Evolutionary conservation across 2,797 vertebrate genomes (phyloP), one percentile per base, ranked within the genome.

Genomic region (Sparus aurata): DNA sequence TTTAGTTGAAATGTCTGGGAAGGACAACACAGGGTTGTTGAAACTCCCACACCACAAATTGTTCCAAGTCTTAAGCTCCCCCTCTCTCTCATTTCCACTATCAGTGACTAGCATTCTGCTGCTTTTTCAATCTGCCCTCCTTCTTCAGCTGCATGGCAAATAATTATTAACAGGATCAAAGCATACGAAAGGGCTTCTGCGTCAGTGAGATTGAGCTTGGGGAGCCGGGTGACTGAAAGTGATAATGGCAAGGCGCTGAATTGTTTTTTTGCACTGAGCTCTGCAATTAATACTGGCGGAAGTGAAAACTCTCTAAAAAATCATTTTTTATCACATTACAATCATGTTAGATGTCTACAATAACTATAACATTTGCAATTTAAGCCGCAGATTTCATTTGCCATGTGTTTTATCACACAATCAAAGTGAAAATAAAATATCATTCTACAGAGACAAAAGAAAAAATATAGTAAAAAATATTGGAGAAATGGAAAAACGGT

Each of bases 151-250:
- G 73, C 80, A 68, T 69, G 55, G 86, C 80, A 89, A 86, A 90
- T 89, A 89, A 91, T 91, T 89, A 92, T 85, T 85, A 90, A 87
- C 81, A 78, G 89, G 88, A 92, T 94, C 87, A 94, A 93, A 92
- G 86, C 70, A 38, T 62, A 73, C 85, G 86, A 88, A 88, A 79
- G 80, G 80, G 80, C 74, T 71, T 85, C 69, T 75, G 87, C 73
- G 23, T 80, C 77, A 59, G 75, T 4, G 80, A 86, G 82, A 75
- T 59, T 77, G 79, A 77, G 90, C 90, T 91, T 3, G n/a, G 82
- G 87, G 91, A 91, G 79, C 80, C 22, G 75, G 73, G 85, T 88
- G 89, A 90, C 85, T 80, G 55, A 77, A 70, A 86, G 76, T 30
- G 86, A 93, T 90, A 90, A 90, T 66, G 53, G 72, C 69, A 61